phyloP scores from a whole-genome alignment of 2,113 vertebrate genomes.

The Vicugna pacos region DNA sequence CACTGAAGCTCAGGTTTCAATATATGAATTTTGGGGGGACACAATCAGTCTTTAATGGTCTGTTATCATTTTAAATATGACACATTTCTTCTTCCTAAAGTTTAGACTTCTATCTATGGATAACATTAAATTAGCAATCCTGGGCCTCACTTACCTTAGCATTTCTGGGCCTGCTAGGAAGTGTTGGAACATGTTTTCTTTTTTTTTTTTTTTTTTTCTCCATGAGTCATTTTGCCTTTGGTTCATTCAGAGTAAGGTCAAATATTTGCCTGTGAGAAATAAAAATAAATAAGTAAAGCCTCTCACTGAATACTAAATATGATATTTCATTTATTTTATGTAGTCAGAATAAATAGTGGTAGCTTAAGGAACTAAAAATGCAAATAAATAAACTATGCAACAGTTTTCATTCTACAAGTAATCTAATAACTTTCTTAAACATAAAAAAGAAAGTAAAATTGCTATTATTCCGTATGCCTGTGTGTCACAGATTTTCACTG shows the following conservation, averaged over 20 bases:
- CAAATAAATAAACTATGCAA: not conserved
- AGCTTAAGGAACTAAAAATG: not conserved
- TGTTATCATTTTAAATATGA: not conserved
- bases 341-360: not conserved
- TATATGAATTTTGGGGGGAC: not conserved
- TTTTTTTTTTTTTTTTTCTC: not conserved
- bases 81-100: not conserved
- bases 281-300: not conserved
- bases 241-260: not conserved
- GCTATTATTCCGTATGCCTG: not conserved
- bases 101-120: not conserved
- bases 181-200: not conserved
- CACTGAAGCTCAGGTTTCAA: not conserved
- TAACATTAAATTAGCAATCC: not conserved
- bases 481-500: not conserved
- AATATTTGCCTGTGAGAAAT: not conserved
- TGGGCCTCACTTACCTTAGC: not conserved
- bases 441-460: not conserved
- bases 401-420: not conserved
- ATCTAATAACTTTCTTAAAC: not conserved
- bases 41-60: not conserved
- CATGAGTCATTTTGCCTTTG: not conserved
- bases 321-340: not conserved
- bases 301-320: not conserved
- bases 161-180: not conserved